Evolutionary conservation across 2,888 invertebrate species (phyloP), one percentile per base, ranked within the genome.

Genomic region (Silvanus unidentatus): DNA sequence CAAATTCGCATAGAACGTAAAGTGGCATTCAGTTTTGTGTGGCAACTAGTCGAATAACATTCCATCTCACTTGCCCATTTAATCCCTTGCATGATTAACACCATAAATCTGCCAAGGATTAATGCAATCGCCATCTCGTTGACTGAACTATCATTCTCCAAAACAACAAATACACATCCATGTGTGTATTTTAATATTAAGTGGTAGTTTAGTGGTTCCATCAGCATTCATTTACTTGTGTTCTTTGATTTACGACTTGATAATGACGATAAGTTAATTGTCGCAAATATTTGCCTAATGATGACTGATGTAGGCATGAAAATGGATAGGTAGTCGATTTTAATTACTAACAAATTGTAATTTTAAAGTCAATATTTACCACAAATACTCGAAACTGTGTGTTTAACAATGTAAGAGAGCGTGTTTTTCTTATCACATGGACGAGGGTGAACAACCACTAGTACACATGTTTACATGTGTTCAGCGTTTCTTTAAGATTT

Each of bases 31-130:
- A n/a, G n/a, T n/a, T n/a, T n/a, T n/a, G n/a, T n/a, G n/a, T n/a
- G n/a, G n/a, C n/a, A n/a, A n/a, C n/a, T n/a, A n/a, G n/a, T n/a
- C n/a, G n/a, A n/a, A n/a, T n/a, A n/a, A n/a, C n/a, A n/a, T n/a
- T n/a, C n/a, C n/a, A n/a, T n/a, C n/a, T n/a, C n/a, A n/a, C n/a
- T 22, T 22, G 22, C 22, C 3, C 22, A n/a, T n/a, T n/a, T 22
- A 22, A 22, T 22, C 22, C 78, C 77, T 69, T 64, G 70, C 73
- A 77, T 77, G 77, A 78, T 78, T 78, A 78, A 78, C 77, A 77
- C 77, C 74, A 77, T 77, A 77, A 78, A 78, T 78, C 78, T 77
- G 74, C 71, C 72, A 66, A 61, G 71, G 71, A 70, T 71, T 71
- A 71, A 53, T 67, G 66, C 62, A 60, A 67, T 67, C 65, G 66